Evolutionary conservation across 2,888 invertebrate genomes (phyloP).

Genomic region (Cerastis leucographa): DNA sequence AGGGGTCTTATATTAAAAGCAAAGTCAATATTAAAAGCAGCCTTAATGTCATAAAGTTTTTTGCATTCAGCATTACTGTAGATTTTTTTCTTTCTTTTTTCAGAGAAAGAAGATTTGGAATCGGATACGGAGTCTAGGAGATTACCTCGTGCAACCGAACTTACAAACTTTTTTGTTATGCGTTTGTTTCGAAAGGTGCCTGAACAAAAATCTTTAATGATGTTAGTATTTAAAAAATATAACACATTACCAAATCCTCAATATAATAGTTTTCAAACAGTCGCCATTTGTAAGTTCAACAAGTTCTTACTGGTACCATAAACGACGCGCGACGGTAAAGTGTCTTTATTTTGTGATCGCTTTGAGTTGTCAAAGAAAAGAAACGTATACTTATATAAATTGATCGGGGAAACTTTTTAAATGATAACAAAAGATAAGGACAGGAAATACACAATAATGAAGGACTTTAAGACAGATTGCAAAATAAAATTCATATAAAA

Average conservation of each 20-base stretch:
- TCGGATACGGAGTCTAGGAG: background rate
- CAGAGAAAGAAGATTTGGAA: background rate
- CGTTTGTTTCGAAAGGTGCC: background rate
- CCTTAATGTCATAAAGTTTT: too few species aligned
- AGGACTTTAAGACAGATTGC: slow-evolving; percentile 29
- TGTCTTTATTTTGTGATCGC: slow-evolving; percentile 1
- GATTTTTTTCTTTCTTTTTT: background rate
- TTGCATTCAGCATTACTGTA: background rate
- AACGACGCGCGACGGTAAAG: slow-evolving; percentile 1
- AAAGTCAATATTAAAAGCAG: too few species aligned
- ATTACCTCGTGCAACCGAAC: background rate
- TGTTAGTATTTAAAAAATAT: slow-evolving; percentile 1
- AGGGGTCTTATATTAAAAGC: too few species aligned
- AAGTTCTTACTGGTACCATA: slow-evolving; percentile 12
- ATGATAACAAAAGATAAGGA: slow-evolving; percentile 18
- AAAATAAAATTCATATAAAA: slow-evolving; percentile 50
- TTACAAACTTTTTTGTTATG: background rate
- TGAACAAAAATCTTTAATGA: background rate
- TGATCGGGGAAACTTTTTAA: slow-evolving; percentile 5
- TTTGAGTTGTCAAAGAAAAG: background rate
- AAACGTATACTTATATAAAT: background rate
- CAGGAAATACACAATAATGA: slow-evolving; percentile 16
- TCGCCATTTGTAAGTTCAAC: slow-evolving; percentile 17
- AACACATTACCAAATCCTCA: background rate
- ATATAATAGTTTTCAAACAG: slow-evolving; percentile 7